phyloP scores from a whole-genome alignment of 1,140 invertebrate genomes.

The Drosophila busckii region DNA sequence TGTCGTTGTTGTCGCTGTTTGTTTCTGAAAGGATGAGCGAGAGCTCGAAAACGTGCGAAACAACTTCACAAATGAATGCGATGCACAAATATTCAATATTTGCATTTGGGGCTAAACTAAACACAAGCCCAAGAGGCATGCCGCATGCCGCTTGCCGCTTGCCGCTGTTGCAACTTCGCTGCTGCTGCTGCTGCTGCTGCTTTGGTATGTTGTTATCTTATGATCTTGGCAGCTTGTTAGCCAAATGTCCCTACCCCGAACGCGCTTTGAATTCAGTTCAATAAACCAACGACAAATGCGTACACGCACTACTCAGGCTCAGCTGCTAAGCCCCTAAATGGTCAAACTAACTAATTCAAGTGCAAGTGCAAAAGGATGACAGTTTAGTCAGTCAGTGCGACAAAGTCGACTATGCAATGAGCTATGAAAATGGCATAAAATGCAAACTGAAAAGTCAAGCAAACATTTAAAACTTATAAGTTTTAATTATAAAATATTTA shows the following conservation, averaged over 20 bases:
- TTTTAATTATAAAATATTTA: background rate
- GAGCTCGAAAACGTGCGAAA: conserved; percentile 41
- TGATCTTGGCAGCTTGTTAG: conserved; percentile 7
- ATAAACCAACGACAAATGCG: conserved; percentile 19
- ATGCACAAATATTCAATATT: conserved; percentile 57
- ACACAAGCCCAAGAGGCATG: too few species aligned
- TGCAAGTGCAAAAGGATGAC: conserved; percentile 32
- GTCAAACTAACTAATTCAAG: conserved; percentile 18
- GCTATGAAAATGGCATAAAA: background rate
- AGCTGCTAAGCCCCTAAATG: conserved; percentile 15
- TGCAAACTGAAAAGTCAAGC: too few species aligned
- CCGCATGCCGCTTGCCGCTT: too few species aligned
- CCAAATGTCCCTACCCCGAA: conserved; percentile 1
- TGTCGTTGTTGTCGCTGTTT: too few species aligned
- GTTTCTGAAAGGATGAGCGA: conserved; percentile 28
- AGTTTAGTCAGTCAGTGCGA: background rate
- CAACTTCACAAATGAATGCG: conserved; percentile 56
- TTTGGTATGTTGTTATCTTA: conserved; percentile 10
- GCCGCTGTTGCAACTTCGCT: too few species aligned
- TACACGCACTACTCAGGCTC: background rate
- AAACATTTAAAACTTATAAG: too few species aligned
- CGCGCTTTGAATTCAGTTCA: conserved; percentile 26
- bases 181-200: too few species aligned
- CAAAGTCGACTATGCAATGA: background rate
- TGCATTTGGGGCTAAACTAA: conserved; percentile 10